Conservation (phyloP, 2,888 invertebrate species). For the Calameuta pallipes region DNA sequence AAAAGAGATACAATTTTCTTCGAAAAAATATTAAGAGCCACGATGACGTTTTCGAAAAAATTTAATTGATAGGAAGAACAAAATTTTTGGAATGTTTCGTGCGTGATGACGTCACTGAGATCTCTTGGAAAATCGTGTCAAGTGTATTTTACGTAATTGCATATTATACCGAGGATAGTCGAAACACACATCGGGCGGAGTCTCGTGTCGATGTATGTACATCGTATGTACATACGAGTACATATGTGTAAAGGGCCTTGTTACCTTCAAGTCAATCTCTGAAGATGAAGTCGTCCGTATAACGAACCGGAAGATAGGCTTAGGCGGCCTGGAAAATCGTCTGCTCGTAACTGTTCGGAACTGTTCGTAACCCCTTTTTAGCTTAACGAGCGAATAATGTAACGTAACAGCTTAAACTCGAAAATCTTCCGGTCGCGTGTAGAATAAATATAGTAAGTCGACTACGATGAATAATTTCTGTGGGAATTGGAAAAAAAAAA, state of each 20-base stretch:
- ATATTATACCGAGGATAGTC: no score
- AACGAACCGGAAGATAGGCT: neutral
- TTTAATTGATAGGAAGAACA: neutral
- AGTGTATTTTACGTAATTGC: conserved; percentile 27
- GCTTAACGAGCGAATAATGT: neutral
- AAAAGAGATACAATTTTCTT: no score
- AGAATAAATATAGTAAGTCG: neutral
- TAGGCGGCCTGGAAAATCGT: conserved; percentile 1
- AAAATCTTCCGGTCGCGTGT: neutral
- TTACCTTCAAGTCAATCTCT: neutral
- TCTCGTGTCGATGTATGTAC: neutral
- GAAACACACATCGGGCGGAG: neutral
- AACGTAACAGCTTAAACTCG: neutral
- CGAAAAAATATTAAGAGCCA: neutral
- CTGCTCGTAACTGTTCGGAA: neutral
- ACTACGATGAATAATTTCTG: neutral
- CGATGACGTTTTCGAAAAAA: neutral
- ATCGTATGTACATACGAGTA: no score
- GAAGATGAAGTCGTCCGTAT: neutral
- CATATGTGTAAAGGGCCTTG: neutral
- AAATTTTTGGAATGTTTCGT: neutral
- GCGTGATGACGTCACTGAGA: neutral
- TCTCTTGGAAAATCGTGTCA: conserved; percentile 23
- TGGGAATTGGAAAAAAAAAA: neutral
- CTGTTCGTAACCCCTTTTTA: neutral